Conservation (phyloP, 2,888 invertebrate genomes). For the Pantelozetes paolii region DNA sequence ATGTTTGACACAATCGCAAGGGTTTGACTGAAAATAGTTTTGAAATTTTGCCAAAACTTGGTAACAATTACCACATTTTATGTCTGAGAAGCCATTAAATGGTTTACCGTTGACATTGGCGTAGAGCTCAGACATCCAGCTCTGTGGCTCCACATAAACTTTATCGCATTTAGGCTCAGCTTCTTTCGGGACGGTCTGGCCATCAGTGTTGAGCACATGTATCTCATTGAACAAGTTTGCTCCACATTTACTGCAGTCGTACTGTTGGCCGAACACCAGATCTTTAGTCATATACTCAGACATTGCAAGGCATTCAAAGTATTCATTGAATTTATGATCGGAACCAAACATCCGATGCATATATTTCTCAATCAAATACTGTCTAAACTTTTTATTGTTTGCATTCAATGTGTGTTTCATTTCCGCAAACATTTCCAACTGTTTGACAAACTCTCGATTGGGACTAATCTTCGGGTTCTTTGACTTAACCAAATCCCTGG, state of each 20-base stretch:
- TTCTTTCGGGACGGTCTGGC: not conserved
- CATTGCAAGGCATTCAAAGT: not conserved
- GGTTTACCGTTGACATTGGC: no score
- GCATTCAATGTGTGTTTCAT: not conserved
- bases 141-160: not conserved
- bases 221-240: not conserved
- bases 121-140: no score
- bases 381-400: not conserved
- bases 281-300: not conserved
- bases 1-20: no score
- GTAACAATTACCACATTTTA: no score
- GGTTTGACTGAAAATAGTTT: no score
- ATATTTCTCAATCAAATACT: not conserved
- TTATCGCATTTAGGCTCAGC: not conserved
- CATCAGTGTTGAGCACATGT: not conserved
- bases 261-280: not conserved
- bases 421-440: slow-evolving; percentile 56
- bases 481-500: slow-evolving; percentile 64
- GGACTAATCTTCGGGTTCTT: slow-evolving; percentile 66
- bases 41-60: no score
- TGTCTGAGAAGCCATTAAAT: no score
- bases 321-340: not conserved
- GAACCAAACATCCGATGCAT: not conserved
- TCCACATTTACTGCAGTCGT: not conserved
- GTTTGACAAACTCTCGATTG: slow-evolving; percentile 72